Evolutionary conservation across 2,888 invertebrate genomes (phyloP), one percentile per base, ranked within the genome.

Genomic region (Epistrophe eligans): DNA sequence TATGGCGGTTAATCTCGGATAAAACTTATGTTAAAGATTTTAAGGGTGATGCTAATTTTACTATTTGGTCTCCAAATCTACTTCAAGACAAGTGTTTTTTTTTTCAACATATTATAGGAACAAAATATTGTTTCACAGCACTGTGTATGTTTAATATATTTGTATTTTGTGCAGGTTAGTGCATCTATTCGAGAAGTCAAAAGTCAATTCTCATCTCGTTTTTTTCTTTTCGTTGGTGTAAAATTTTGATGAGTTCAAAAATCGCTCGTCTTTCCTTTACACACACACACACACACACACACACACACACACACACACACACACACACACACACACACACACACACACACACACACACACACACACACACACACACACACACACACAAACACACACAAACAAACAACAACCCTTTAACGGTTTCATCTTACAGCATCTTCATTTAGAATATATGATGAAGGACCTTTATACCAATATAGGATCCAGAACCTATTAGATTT

Each of bases 401-500:
- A n/a, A n/a, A n/a, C n/a, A n/a, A n/a, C n/a, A n/a, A n/a, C 24
- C 8, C 28, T 13, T 6, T 38, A 13, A 13, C 38, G 24, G 24
- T 13, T 15, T 62, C 62, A 24, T 43, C 24, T 62, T 24, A 40
- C 40, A 40, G 15, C 19, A 62, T 58, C 17, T 66, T 43, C 43
- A 10, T 35, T 64, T 40, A 64, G n/a, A 32, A 17, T 67, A 19
- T n/a, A 24, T 24, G 35, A 43, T 28, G 24, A 64, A 66, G 55
- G 55, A 76, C 57, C 66, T 58, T 57, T 48, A 38, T 55, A 10
- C 28, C 58, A 50, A 50, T 24, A 24, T 24, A 52, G 52, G n/a
- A 70, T 45, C 48, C 40, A 52, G 28, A 52, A 62, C 67, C 52
- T 52, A 70, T 70, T 70, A 40, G 64, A 72, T 62, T 79, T 64